Evolutionary conservation across 2,888 invertebrate species (phyloP).

Genomic region (Caenorhabditis wallacei): DNA sequence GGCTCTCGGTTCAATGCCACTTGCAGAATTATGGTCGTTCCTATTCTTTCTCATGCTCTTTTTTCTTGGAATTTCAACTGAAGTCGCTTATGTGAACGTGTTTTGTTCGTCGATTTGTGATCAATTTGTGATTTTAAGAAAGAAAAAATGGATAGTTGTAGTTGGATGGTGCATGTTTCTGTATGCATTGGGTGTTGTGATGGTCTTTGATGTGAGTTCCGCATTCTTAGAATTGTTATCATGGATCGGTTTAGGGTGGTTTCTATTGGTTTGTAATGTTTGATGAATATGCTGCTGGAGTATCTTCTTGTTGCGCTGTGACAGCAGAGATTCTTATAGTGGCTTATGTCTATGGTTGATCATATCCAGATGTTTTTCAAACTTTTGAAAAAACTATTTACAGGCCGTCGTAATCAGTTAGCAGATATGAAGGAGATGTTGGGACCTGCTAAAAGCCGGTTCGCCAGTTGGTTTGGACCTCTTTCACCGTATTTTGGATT

Average conservation of each 20-base stretch:
- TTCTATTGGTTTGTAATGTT: conserved; percentile 78
- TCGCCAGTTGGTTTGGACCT: conserved; percentile 47
- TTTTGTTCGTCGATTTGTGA: conserved; percentile 75
- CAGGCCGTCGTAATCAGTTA: conserved; percentile 68
- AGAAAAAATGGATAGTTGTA: conserved; percentile 68
- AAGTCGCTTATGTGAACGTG: conserved; percentile 60
- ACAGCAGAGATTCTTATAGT: conserved; percentile 67
- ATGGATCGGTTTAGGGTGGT: conserved; percentile 65
- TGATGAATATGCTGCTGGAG: conserved; percentile 76
- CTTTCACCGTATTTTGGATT: conserved; percentile 67
- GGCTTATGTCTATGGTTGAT: conserved; percentile 73
- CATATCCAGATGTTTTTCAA: not conserved
- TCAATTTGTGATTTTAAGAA: conserved; percentile 68
- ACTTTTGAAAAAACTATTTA: not conserved
- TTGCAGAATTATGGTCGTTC: conserved; percentile 83
- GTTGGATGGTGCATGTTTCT: conserved; percentile 66
- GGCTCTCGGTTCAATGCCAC: conserved; percentile 83
- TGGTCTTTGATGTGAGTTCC: conserved; percentile 71
- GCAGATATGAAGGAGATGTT: conserved; percentile 76
- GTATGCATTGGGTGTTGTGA: conserved; percentile 70
- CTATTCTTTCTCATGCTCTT: conserved; percentile 84
- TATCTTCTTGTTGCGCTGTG: conserved; percentile 68
- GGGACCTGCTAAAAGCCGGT: conserved; percentile 65
- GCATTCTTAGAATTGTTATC: not conserved
- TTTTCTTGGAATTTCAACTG: conserved; percentile 83